phyloP scores from a whole-genome alignment of 2,797 vertebrate species.

The Smutsia gigantea region DNA sequence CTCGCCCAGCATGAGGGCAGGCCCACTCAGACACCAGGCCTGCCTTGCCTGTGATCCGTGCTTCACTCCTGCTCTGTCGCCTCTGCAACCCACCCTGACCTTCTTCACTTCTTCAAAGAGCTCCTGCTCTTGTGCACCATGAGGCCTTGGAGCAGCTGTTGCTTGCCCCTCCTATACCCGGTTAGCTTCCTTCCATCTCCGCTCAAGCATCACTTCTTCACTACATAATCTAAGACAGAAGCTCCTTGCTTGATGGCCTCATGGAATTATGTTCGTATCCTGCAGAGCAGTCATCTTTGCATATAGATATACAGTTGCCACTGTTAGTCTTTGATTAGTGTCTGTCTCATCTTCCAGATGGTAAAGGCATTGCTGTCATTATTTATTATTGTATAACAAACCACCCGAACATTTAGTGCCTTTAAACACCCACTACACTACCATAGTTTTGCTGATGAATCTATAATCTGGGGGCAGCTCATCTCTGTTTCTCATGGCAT shows the following conservation, averaged over 20 bases:
- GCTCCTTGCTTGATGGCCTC: background rate
- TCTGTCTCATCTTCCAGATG: background rate
- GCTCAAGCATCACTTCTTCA: background rate
- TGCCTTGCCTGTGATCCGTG: background rate
- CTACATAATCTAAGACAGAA: background rate
- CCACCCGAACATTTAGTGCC: background rate
- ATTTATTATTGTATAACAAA: background rate
- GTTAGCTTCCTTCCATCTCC: background rate
- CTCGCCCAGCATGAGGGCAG: fast-evolving
- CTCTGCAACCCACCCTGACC: background rate
- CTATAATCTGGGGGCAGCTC: background rate
- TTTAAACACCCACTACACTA: background rate
- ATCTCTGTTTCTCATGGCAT: background rate
- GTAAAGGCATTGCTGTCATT: background rate
- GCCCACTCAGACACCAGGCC: background rate
- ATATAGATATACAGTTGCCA: background rate
- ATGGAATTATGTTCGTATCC: background rate
- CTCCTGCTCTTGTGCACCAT: background rate
- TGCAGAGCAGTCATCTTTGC: background rate
- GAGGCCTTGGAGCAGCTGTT: background rate
- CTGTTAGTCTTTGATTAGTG: background rate
- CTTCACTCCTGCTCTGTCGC: background rate
- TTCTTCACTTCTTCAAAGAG: background rate
- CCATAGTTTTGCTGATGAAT: background rate
- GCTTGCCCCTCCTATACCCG: background rate